These are phyloP conservation scores for Vanessa atalanta DNA, from an alignment of 1,140 invertebrate genomes.

Conservation along the genomic window DNA sequence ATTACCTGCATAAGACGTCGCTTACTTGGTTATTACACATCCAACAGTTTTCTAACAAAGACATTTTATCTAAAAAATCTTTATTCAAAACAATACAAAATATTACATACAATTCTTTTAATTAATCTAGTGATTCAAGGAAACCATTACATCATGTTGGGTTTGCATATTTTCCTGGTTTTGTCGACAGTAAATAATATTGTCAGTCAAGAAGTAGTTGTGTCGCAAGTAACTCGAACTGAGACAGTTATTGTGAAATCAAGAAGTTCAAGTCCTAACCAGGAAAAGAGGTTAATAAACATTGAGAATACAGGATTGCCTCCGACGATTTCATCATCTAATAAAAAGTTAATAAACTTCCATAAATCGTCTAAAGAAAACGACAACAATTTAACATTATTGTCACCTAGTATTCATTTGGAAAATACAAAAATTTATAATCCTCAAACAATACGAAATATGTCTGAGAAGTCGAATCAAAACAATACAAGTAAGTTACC, in stretches of 20 bases:
- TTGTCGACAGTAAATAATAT: slow-evolving; percentile 21
- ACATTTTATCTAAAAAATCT: slow-evolving; percentile 8
- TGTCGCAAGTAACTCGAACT: slow-evolving; percentile 18
- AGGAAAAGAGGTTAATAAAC: neutral
- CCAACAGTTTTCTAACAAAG: slow-evolving; percentile 6
- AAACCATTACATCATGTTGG: slow-evolving; percentile 21
- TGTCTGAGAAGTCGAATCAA: neutral
- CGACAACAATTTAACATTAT: neutral
- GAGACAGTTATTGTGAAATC: slow-evolving; percentile 1
- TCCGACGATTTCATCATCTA: neutral
- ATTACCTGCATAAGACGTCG: slow-evolving; percentile 9
- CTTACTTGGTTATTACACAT: slow-evolving; percentile 10
- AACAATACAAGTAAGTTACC: neutral
- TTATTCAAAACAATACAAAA: neutral
- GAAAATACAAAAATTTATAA: neutral
- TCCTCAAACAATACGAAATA: neutral
- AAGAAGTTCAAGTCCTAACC: neutral
- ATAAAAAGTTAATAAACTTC: neutral
- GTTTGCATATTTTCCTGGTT: slow-evolving; percentile 22
- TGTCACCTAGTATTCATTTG: neutral
- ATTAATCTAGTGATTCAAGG: slow-evolving; percentile 9
- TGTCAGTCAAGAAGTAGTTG: slow-evolving; percentile 18
- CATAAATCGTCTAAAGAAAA: neutral
- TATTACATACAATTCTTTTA: neutral
- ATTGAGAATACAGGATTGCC: too few species aligned